Percentiles rank a stretch among this genome's conserved stretches.
These are phyloP conservation scores for Drosophila meridionalis DNA, from an alignment of 2,888 invertebrate genomes.

Conservation along the genomic window DNA sequence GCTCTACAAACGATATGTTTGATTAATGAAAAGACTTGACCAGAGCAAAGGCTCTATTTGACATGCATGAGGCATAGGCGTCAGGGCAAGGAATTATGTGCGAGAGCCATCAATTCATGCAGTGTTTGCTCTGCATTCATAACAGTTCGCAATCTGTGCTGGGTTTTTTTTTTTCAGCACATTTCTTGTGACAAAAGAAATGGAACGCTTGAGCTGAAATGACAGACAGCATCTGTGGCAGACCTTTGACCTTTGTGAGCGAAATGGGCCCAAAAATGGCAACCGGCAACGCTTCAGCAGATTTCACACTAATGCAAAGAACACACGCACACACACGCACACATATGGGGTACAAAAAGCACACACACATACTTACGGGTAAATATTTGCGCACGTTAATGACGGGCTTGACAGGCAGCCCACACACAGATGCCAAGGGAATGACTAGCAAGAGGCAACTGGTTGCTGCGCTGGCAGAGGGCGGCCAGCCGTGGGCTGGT, in stretches of 20 bases:
- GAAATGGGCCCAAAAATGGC: constrained; percentile 59
- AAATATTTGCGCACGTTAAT: constrained; percentile 76
- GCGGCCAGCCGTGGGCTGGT: background rate
- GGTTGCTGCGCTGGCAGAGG: constrained; percentile 1
- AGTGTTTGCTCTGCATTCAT: constrained; percentile 22
- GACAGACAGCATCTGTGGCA: constrained; percentile 29
- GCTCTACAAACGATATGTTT: constrained; percentile 1
- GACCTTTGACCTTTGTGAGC: constrained; percentile 65
- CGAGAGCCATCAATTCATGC: constrained; percentile 15
- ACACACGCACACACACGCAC: constrained; percentile 7
- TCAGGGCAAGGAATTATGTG: constrained; percentile 3
- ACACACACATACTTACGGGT: constrained; percentile 22
- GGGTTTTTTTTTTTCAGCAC: background rate
- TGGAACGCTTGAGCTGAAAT: constrained; percentile 15
- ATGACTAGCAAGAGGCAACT: constrained; percentile 13
- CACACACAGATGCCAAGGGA: constrained; percentile 3
- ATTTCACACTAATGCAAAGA: constrained; percentile 48
- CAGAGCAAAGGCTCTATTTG: background rate
- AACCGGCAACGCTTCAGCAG: constrained; percentile 51
- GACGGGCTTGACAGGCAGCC: constrained; percentile 55
- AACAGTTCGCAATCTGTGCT: constrained; percentile 6
- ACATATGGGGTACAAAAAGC: constrained; percentile 8
- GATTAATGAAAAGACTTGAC: constrained; percentile 1
- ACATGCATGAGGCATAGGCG: too few species aligned
- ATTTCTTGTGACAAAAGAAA: constrained; percentile 19